Evolutionary conservation across 2,888 invertebrate species (phyloP).

Genomic region (Dexiosoma caninum): DNA sequence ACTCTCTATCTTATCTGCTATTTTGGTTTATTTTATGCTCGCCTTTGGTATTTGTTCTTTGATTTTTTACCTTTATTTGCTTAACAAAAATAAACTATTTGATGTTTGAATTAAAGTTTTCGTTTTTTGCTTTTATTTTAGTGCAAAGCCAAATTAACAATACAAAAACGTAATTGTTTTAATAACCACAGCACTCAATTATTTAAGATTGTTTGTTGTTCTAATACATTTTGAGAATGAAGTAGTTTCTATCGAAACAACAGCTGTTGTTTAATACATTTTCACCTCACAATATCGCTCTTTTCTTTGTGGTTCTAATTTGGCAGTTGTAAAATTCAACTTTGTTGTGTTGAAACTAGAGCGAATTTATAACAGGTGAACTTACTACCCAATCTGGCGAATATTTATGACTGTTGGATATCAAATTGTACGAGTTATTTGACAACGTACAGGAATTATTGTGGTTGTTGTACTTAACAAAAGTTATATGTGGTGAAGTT

Average conservation of each 20-base stretch:
- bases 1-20: slow-evolving; percentile 8
- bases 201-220: slow-evolving; percentile 40
- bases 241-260: slow-evolving; percentile 13
- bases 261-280: slow-evolving; percentile 46
- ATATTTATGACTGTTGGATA: too few relatives aligned
- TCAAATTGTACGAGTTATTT: too few relatives aligned
- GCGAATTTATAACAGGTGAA: too few relatives aligned
- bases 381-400: too few relatives aligned
- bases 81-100: slow-evolving; percentile 14
- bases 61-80: neutral
- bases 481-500: too few relatives aligned
- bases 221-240: slow-evolving; percentile 43
- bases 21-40: slow-evolving; percentile 13
- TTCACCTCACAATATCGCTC: neutral
- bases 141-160: slow-evolving; percentile 29
- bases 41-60: neutral
- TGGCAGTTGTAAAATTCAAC: too few relatives aligned
- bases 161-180: neutral
- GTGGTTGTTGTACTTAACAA: too few relatives aligned
- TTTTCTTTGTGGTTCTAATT: slow-evolving; percentile 18
- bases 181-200: slow-evolving; percentile 12
- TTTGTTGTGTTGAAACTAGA: too few relatives aligned
- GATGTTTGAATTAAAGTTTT: neutral
- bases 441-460: too few relatives aligned
- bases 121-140: neutral